These are phyloP conservation scores for Pempheris klunzingeri DNA, from an alignment of 2,797 vertebrate genomes.

Conservation along the genomic window DNA sequence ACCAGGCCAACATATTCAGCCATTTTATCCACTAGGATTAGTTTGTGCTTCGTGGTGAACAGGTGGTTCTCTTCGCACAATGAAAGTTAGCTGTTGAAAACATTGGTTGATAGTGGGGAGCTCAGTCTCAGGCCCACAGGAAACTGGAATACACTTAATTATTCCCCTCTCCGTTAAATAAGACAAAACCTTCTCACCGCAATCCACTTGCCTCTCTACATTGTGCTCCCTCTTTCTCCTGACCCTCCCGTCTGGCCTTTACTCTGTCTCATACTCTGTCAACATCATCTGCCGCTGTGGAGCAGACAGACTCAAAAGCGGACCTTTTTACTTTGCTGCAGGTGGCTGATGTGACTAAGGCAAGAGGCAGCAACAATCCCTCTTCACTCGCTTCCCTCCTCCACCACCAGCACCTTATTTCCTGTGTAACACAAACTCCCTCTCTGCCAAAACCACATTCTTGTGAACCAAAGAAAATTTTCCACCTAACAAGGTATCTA, in stretches of 20 bases:
- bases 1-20: neutral
- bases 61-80: neutral
- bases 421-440: constrained; percentile 69
- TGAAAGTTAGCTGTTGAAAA: neutral
- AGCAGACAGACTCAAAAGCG: constrained; percentile 74
- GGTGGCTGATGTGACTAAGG: constrained; percentile 81
- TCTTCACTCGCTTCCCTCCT: constrained; percentile 61
- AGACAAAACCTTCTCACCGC: constrained; percentile 69
- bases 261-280: constrained; percentile 75
- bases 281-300: constrained; percentile 76
- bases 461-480: constrained; percentile 15
- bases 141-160: constrained; percentile 68
- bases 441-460: constrained; percentile 25
- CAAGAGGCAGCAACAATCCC: constrained; percentile 76
- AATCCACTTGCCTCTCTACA: constrained; percentile 60
- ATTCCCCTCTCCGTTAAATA: constrained; percentile 52
- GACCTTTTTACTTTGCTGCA: constrained; percentile 78
- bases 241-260: constrained; percentile 66
- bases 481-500: constrained; percentile 2
- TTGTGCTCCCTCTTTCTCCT: constrained; percentile 63
- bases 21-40: neutral
- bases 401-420: constrained; percentile 40
- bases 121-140: constrained; percentile 27
- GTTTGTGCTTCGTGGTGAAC: neutral
- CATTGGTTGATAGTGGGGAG: constrained; percentile 11